Evolutionary conservation across 2,113 vertebrate genomes (phyloP).

Genomic region (Cyanoramphus novaezelandiae): DNA sequence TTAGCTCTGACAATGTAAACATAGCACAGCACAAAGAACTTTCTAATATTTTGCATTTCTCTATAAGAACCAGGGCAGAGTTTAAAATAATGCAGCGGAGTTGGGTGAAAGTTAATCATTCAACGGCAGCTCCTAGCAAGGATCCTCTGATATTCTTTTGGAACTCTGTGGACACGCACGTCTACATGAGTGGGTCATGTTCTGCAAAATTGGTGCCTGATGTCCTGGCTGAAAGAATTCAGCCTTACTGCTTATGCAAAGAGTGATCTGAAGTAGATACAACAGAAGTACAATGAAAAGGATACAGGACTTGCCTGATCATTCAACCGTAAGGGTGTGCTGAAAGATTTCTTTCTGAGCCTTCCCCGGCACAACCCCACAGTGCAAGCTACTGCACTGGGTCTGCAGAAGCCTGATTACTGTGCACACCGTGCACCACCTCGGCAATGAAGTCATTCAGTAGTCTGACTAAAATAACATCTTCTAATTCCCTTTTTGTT

Average conservation of each 20-base stretch:
- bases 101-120: not conserved
- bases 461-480: constrained; percentile 70
- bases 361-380: not conserved
- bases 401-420: constrained; percentile 10
- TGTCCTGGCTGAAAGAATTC: not conserved
- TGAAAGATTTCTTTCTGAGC: constrained; percentile 53
- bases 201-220: not conserved
- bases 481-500: constrained; percentile 69
- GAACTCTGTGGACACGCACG: not conserved
- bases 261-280: not conserved
- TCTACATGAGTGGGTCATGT: not conserved
- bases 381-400: not conserved
- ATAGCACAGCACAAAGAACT: not conserved
- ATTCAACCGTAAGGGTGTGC: constrained; percentile 27
- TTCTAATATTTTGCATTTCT: not conserved
- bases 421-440: constrained; percentile 1
- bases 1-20: not conserved
- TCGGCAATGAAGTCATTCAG: constrained; percentile 47
- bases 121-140: not conserved
- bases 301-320: not conserved
- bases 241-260: not conserved
- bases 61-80: not conserved
- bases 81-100: not conserved
- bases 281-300: not conserved
- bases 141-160: not conserved